Evolutionary conservation across 1,140 invertebrate genomes (phyloP).

Genomic region (Centruroides vittatus): DNA sequence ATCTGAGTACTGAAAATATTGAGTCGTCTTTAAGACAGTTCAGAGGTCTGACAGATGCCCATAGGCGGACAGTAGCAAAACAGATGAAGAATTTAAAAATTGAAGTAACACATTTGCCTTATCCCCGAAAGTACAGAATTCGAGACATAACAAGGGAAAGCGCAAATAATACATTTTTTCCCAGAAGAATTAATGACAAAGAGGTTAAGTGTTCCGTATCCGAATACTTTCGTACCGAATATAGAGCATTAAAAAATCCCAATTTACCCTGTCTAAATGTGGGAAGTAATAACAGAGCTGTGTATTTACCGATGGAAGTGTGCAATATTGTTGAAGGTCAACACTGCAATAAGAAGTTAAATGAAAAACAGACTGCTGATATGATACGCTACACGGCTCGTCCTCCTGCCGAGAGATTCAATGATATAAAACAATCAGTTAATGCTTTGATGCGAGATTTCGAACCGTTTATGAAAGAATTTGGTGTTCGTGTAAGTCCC

Average conservation of each 20-base stretch:
- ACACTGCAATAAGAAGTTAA: slow-evolving; percentile 12
- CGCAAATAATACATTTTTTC: too few species aligned
- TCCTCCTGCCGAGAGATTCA: slow-evolving; percentile 19
- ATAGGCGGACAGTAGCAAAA: too few species aligned
- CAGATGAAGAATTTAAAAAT: too few species aligned
- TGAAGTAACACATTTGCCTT: too few species aligned
- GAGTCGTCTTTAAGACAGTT: too few species aligned
- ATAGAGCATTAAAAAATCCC: slow-evolving; percentile 12
- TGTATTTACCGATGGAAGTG: slow-evolving; percentile 26
- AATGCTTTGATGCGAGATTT: background rate
- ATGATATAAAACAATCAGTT: background rate
- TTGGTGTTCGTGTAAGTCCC: slow-evolving; percentile 16
- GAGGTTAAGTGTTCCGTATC: too few species aligned
- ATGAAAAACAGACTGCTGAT: slow-evolving; percentile 2
- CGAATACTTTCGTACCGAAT: too few species aligned
- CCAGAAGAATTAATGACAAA: too few species aligned
- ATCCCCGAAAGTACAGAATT: too few species aligned
- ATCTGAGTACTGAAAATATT: too few species aligned
- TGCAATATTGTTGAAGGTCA: slow-evolving; percentile 23
- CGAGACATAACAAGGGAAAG: too few species aligned
- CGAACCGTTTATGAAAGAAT: slow-evolving; percentile 19
- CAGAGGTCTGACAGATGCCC: too few species aligned
- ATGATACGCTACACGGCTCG: slow-evolving; percentile 22
- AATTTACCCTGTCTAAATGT: slow-evolving; percentile 25
- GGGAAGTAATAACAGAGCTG: slow-evolving; percentile 13